Conservation (phyloP, 2,888 invertebrate species). For the Dinocampus coccinellae region DNA sequence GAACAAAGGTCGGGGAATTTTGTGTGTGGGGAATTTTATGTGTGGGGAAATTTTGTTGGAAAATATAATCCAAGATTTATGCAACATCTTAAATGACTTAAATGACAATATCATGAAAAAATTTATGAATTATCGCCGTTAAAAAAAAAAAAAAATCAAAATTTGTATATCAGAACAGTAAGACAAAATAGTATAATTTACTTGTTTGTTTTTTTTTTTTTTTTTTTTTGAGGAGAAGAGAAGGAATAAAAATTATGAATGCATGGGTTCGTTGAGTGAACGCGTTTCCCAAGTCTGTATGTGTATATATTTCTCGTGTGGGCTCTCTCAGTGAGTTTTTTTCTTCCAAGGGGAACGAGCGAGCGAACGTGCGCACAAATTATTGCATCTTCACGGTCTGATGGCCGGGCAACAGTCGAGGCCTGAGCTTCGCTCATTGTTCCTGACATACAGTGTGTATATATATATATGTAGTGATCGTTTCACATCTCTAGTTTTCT, state of each 20-base stretch:
- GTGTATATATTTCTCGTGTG: conserved; percentile 6
- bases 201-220: too few relatives aligned
- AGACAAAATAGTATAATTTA: too few relatives aligned
- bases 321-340: too few relatives aligned
- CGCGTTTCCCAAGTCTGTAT: conserved; percentile 31
- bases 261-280: conserved; percentile 28
- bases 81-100: conserved; percentile 37
- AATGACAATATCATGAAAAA: background rate
- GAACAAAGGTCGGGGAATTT: too few relatives aligned
- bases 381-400: conserved; percentile 66
- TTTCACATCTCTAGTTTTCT: background rate
- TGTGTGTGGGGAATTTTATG: background rate
- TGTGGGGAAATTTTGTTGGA: too few relatives aligned
- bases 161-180: too few relatives aligned
- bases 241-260: conserved; percentile 24
- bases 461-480: background rate
- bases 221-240: too few relatives aligned
- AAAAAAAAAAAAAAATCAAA: background rate
- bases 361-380: conserved; percentile 54
- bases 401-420: conserved; percentile 44
- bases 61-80: conserved; percentile 53
- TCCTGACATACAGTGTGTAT: background rate
- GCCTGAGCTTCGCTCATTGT: conserved; percentile 37
- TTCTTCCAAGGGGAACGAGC: conserved; percentile 42
- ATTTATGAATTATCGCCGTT: background rate